phyloP scores from a whole-genome alignment of 2,113 vertebrate genomes.

The Osmerus eperlanus region DNA sequence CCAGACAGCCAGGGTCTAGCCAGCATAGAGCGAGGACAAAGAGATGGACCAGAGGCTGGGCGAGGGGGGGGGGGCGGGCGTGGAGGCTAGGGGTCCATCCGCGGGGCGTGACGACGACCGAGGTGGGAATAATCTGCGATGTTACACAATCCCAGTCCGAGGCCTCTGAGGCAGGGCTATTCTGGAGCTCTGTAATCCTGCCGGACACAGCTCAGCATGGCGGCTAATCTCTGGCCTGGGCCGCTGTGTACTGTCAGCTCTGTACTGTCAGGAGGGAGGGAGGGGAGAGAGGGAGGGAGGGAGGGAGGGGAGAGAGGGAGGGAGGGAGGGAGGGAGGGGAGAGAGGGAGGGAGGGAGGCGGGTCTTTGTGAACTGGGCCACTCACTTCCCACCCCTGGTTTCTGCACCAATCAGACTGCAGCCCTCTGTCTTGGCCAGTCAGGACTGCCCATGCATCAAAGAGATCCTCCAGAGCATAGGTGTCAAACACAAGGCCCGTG shows the following conservation, averaged over 20 bases:
- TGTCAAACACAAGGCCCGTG: no score
- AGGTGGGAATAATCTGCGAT: slow-evolving; percentile 39
- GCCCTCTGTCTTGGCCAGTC: not conserved
- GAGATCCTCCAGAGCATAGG: no score
- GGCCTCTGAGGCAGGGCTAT: slow-evolving; percentile 35
- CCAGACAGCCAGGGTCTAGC: no score
- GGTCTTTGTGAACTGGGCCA: slow-evolving; percentile 16
- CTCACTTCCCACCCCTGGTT: slow-evolving; percentile 3
- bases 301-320: not conserved
- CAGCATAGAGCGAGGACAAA: no score
- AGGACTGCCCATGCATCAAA: not conserved
- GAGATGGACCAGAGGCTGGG: no score
- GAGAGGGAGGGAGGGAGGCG: not conserved
- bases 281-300: slow-evolving; percentile 26
- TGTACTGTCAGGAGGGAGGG: no score
- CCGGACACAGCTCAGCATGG: slow-evolving; percentile 49
- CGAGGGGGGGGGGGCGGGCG: no score
- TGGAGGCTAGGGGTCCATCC: slow-evolving; percentile 12
- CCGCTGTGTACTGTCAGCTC: slow-evolving; percentile 53
- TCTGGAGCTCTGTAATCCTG: slow-evolving; percentile 59
- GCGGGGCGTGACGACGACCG: not conserved
- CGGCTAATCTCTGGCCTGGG: slow-evolving; percentile 58
- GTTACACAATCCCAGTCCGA: slow-evolving; percentile 50
- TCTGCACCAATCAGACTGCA: not conserved
- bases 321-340: not conserved